Base-by-base conservation (phyloP, 2,888 invertebrate genomes). In the Thyatira batis region DNA sequence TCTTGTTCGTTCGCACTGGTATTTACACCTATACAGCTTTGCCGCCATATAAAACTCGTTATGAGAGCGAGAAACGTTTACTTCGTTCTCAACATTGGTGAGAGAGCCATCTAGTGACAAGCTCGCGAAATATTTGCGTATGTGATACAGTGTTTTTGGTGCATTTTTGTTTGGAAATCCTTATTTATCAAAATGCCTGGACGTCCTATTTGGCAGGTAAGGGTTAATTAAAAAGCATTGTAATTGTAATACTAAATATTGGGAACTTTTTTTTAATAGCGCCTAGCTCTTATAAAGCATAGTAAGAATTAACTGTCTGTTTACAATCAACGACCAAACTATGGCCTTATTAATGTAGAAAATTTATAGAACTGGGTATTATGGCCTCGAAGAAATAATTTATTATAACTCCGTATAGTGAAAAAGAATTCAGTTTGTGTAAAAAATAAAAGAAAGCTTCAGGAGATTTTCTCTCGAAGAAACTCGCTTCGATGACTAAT, bases 171-270 rank as follows among this genome's bases (percentile, higher is more conserved):
- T 76, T 72, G 69, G 67, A 78, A 74, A 74, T 69, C 54, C 54
- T 53, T 57, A 60, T 65, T 57, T 62, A 64, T 59, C 67, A 93
- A 89, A 87, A 95, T 95, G 95, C 95, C 95, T 87, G 95, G 95
- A 93, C 95, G 95, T 93, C 95, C 95, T 64, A 92, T 95, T 85
- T 95, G 95, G 95, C 95, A 95, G 93, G 95, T 95, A 85, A 89
- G 69, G 55, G 20, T 52, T 50, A 20, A 33, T 45, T 45, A 23
- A 43, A 49, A 43, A 33, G 20, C 8, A 13, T n/a, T n/a, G 11
- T 25, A 25, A 3, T 43, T 43, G 17, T 33, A 1, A 10, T 33
- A n/a, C 11, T 33, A 33, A 9, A 10, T 13, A 3, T 5, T 8
- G 3, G n/a, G n/a, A n/a, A n/a, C n/a, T n/a, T n/a, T n/a, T n/a